Base-by-base conservation (phyloP, 2,113 vertebrate species). In the Cisticola juncidis region DNA sequence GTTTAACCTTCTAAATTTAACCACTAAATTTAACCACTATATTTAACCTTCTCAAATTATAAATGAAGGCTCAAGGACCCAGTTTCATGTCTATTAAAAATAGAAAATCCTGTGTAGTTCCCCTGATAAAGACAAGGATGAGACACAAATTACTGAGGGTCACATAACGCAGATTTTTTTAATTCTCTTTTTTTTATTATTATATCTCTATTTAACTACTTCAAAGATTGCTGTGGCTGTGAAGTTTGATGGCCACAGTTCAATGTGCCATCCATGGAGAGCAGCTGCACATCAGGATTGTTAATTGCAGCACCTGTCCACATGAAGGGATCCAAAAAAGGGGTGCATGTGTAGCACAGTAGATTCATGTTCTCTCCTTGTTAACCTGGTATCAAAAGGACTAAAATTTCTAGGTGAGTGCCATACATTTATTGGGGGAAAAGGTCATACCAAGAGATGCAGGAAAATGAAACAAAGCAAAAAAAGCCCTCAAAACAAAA, bases 1-100 rank as follows among this genome's bases (percentile, higher is more conserved):
- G 91, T 58, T 79, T 71, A 84, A 54, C 28, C 7, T 54, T 73
- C 81, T 54, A 84, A 64, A 54, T 84, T 33, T 54, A 84, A 64
- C 58, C 33, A 50, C 33, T 50, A 89, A 85, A 85, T 90, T 89
- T 89, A 85, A 76, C 62, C 42, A 50, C 33, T 50, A 89, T 82
- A 85, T 90, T 89, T 89, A 85, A 76, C 62, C 42, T 92, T 61
- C 61, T 87, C 57, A 91, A 89, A 91, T 74, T 92, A 87, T 61
- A 88, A 87, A 71, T 79, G 50, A 94, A 42, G 40, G 65, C 64
- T 74, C 45, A 85, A 92, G 50, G 29, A 90, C 50, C 26, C 50
- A 89, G 70, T 54, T 80, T 31, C 4, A 3, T 44, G 64, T 85
- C 54, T 82, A 82, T 82, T 61, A 91, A 91, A 92, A 95, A 72